These are phyloP conservation scores for Pogonognathellus flavescens DNA, from an alignment of 1,140 invertebrate genomes.

Conservation along the genomic window DNA sequence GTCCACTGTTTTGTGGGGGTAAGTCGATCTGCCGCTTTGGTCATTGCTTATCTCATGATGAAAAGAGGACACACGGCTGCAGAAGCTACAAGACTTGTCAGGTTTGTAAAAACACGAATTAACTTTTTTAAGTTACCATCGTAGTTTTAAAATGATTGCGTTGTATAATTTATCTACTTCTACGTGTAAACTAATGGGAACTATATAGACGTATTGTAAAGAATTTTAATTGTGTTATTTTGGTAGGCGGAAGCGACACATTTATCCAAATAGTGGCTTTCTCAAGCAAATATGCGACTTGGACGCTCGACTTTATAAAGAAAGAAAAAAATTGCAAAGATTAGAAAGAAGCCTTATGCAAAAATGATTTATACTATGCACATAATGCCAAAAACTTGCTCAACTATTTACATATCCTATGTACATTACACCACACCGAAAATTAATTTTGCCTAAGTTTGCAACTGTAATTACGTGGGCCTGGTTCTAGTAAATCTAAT, in stretches of 20 bases:
- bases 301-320: slow-evolving; percentile 26
- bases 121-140: not conserved
- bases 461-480: too few relatives aligned
- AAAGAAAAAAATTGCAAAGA: slow-evolving; percentile 4
- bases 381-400: too few relatives aligned
- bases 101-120: slow-evolving; percentile 52
- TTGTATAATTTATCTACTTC: not conserved
- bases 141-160: not conserved
- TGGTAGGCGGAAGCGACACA: slow-evolving; percentile 31
- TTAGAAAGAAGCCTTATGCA: not conserved
- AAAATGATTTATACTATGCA: not conserved
- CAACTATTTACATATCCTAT: too few relatives aligned
- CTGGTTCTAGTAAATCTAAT: too few relatives aligned
- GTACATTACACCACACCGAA: too few relatives aligned
- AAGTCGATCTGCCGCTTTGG: slow-evolving; percentile 70
- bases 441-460: too few relatives aligned
- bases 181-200: not conserved
- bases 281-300: slow-evolving; percentile 48
- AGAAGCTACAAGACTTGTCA: slow-evolving; percentile 69
- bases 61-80: slow-evolving; percentile 70
- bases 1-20: slow-evolving; percentile 70
- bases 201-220: not conserved
- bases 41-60: slow-evolving; percentile 71
- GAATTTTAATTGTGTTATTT: not conserved
- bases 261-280: slow-evolving; percentile 54